Evolutionary conservation across 2,113 vertebrate species (phyloP), one percentile per base, ranked within the genome.

Genomic region (Rafetus swinhoei): DNA sequence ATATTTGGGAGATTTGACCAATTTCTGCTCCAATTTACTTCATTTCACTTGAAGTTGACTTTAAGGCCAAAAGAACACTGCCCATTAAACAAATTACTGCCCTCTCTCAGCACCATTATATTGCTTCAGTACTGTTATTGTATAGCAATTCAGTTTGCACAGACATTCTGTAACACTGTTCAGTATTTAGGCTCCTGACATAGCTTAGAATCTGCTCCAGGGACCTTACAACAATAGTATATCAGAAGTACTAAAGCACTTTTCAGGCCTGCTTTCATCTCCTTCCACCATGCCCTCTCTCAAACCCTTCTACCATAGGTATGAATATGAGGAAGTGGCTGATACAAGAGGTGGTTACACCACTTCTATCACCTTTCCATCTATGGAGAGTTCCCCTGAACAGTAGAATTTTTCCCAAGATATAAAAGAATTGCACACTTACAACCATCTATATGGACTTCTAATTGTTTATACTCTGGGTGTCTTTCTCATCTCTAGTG

Each of bases 1-100:
- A 62, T 80, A 86, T 95, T 94, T 93, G 77, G 88, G 76, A 86
- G 74, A 86, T 76, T 74, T 95, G 82, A 94, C 88, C 88, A 90
- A 81, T 91, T 93, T 86, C 72, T 54, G 45, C 56, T 45, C 32
- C 88, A 79, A 62, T 80, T 95, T 93, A 82, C 57, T 86, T 83
- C 29, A 93, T 55, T 50, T 57, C 81, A 83, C 85, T 92, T 90
- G 86, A 83, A 69, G 24, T 69, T 87, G 88, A 88, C 65, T 60
- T 90, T 84, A 88, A 87, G 50, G 74, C 39, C 81, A 84, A 74
- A 65, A 82, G 92, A 85, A 88, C 88, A 54, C 79, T 82, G 57
- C 81, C 76, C 79, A 82, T 90, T 88, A 90, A 62, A 55, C n/a
- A 89, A 62, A 81, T 74, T 57, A 50, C 79, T 52, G 50, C 22